A percentile compares a stretch with the other conserved stretches of the same genome.
Conservation (phyloP, 1,140 invertebrate species). For the Musca domestica region DNA sequence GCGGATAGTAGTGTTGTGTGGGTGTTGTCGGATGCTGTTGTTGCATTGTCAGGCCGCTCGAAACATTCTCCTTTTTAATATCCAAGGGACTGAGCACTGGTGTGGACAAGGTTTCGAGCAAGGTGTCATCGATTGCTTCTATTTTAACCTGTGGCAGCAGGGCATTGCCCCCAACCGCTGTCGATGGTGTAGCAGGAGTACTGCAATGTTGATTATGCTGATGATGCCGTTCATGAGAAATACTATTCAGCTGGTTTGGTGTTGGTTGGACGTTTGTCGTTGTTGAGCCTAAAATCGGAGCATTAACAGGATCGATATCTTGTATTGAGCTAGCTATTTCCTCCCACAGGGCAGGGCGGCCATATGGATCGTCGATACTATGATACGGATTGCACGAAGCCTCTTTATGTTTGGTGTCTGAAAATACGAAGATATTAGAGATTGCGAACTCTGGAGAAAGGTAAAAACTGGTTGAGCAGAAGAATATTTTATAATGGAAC, state of each 20-base stretch:
- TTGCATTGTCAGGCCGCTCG: constrained; percentile 34
- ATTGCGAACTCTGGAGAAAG: background rate
- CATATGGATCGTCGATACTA: constrained; percentile 76
- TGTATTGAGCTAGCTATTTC: constrained; percentile 85
- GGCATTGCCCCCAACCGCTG: constrained; percentile 49
- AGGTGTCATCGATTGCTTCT: constrained; percentile 66
- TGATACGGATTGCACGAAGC: constrained; percentile 51
- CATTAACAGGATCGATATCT: constrained; percentile 83
- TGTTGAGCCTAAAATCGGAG: constrained; percentile 72
- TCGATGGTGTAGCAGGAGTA: constrained; percentile 17
- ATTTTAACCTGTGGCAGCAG: constrained; percentile 66
- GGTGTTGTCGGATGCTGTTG: constrained; percentile 56
- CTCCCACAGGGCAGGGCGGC: constrained; percentile 80
- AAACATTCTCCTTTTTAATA: constrained; percentile 62
- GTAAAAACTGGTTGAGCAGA: background rate
- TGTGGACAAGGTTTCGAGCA: constrained; percentile 56
- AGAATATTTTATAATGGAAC: background rate
- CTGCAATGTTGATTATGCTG: constrained; percentile 24
- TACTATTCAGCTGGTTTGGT: too few species aligned
- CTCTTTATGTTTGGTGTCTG: constrained; percentile 54
- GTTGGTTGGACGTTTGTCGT: background rate
- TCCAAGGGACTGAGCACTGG: constrained; percentile 71
- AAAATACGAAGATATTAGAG: background rate
- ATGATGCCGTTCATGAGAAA: constrained; percentile 24
- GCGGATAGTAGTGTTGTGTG: constrained; percentile 43